Evolutionary conservation across 1,140 invertebrate species (phyloP).

Genomic region (Acromyrmex heyeri): DNA sequence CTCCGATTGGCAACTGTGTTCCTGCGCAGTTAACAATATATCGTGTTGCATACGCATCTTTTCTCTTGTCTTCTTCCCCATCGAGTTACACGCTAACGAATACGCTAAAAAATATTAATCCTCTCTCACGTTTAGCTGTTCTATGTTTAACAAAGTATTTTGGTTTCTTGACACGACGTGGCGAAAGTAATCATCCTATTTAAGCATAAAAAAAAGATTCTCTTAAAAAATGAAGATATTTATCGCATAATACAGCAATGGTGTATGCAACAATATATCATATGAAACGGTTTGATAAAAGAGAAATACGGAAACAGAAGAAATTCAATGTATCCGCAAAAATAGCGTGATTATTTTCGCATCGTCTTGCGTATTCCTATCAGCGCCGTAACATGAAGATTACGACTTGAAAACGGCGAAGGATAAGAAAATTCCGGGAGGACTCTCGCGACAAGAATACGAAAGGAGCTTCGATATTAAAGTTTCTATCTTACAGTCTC

Average conservation of each 20-base stretch:
- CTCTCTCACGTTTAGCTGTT: conserved; percentile 68
- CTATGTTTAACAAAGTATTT: conserved; percentile 79
- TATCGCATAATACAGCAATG: neutral
- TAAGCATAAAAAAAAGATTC: neutral
- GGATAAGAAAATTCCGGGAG: conserved; percentile 43
- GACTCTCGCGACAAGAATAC: conserved; percentile 45
- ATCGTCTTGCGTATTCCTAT: neutral
- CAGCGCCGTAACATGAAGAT: conserved; percentile 58
- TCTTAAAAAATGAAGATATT: neutral
- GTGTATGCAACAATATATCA: neutral
- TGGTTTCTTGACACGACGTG: conserved; percentile 69
- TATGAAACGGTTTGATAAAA: neutral
- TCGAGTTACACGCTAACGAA: conserved; percentile 30
- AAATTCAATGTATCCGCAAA: neutral
- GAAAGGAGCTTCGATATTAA: conserved; percentile 59
- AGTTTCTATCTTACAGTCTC: conserved; percentile 49
- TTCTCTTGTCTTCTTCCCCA: conserved; percentile 42
- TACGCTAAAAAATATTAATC: conserved; percentile 75
- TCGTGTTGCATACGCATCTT: conserved; percentile 35
- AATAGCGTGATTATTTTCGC: conserved; percentile 28
- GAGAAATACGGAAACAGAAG: neutral
- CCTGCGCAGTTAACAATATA: conserved; percentile 53
- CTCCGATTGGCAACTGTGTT: conserved; percentile 71
- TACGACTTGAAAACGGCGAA: conserved; percentile 57
- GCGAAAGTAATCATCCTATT: conserved; percentile 20